Base-by-base conservation (phyloP, 2,797 vertebrate species). In the Somateria mollissima region DNA sequence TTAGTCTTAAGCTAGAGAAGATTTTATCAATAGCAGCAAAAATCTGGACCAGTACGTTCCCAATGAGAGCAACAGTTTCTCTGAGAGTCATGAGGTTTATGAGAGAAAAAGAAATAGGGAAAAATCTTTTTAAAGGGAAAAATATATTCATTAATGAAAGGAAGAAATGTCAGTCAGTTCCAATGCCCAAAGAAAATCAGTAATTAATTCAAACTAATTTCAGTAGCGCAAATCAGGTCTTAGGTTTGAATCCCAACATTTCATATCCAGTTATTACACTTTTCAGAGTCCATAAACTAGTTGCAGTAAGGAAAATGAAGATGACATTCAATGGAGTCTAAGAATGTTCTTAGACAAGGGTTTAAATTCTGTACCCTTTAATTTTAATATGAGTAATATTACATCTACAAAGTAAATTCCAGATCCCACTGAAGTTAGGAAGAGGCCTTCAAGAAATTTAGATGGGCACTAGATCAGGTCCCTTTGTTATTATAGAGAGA, bases 11-110 rank as follows among this genome's bases (percentile, higher is more conserved):
- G 85, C 22, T 51, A 74, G 16, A 87, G n/a, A 78, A 70, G 74
- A 94, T 90, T 95, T 94, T 71, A 92, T 86, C 90, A 94, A 74
- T 56, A 97, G 94, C 89, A 95, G 91, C 94, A 94, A 95, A 95
- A 93, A 93, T 83, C 73, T 87, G 69, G 61, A 90, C 71, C 57
- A 84, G 86, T 85, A 97, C 32, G 87, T 94, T 95, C 60, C 80
- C 69, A 95, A 73, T 69, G 64, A 92, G 53, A 96, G 64, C 74
- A 79, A 61, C 41, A 71, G 71, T 79, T 94, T 90, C 80, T 92
- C 67, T 78, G 87, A 90, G 79, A 67, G 76, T 88, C 60, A n/a
- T 49, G 57, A 92, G 51, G 53, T 94, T 94, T 89, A 70, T 27
- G 21, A 94, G 9, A 90, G 30, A 61, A 84, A 67, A 85, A 85